These are phyloP conservation scores for Dicycla oo DNA, from an alignment of 2,888 invertebrate species.

Conservation along the genomic window DNA sequence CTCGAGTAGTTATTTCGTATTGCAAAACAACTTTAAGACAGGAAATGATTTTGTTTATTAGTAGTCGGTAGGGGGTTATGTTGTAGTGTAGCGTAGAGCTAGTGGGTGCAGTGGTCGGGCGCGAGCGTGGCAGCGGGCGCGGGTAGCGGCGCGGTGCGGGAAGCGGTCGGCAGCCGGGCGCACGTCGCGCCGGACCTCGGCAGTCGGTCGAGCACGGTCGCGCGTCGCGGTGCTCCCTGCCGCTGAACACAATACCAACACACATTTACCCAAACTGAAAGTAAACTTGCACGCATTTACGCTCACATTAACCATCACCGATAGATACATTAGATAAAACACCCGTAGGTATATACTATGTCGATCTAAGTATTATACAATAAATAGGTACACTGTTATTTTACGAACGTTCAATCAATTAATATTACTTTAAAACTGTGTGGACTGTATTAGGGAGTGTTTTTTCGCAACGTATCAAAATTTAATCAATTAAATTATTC, in stretches of 20 bases:
- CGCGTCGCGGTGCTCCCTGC: conserved; percentile 55
- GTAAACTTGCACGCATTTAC: conserved; percentile 49
- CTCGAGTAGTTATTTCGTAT: not conserved
- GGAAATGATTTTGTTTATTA: conserved; percentile 46
- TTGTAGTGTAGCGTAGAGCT: conserved; percentile 32
- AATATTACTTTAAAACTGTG: conserved; percentile 39
- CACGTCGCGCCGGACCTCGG: conserved; percentile 37
- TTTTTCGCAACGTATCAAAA: conserved; percentile 13
- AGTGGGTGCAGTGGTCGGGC: conserved; percentile 45
- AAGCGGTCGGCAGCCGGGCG: conserved; percentile 10
- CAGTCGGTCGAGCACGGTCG: conserved; percentile 64
- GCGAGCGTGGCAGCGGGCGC: conserved; percentile 34
- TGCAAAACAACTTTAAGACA: conserved; percentile 6
- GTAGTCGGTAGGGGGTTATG: conserved; percentile 25
- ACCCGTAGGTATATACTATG: not conserved
- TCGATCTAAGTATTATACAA: not conserved
- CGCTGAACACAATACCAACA: conserved; percentile 40
- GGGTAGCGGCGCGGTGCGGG: conserved; percentile 23
- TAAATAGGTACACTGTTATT: conserved; percentile 14
- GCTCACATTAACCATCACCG: conserved; percentile 42
- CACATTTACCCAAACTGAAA: conserved; percentile 45
- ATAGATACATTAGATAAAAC: conserved; percentile 19
- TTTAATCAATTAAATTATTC: not conserved
- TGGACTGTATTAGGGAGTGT: conserved; percentile 41
- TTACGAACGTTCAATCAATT: conserved; percentile 28